phyloP scores from a whole-genome alignment of 2,888 invertebrate genomes.

The Phengaris alcon region DNA sequence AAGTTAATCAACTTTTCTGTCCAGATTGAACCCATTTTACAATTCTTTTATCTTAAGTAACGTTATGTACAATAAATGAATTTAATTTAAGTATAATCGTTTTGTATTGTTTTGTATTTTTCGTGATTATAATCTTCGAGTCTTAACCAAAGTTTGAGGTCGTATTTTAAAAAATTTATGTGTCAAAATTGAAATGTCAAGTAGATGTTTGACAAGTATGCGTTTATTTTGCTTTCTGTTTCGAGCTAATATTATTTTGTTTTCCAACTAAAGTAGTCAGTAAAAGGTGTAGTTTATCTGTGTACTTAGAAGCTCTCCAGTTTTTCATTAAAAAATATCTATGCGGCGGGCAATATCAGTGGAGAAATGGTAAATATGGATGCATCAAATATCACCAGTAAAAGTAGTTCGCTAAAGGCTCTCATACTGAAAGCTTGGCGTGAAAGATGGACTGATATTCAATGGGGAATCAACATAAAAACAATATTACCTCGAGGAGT shows the following conservation, averaged over 20 bases:
- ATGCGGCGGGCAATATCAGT: background rate
- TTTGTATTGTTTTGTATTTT: no score
- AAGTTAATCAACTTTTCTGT: no score
- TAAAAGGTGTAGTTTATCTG: constrained; percentile 2
- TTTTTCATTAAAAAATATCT: background rate
- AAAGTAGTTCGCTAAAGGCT: constrained; percentile 89
- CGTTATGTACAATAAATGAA: no score
- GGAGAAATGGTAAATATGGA: constrained; percentile 79
- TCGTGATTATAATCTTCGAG: no score
- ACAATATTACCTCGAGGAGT: constrained; percentile 93
- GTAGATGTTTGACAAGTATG: background rate
- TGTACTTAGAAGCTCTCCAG: background rate
- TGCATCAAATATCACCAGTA: constrained; percentile 87
- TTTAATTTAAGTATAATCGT: no score
- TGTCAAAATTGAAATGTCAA: no score
- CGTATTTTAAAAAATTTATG: no score
- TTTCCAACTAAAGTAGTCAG: background rate
- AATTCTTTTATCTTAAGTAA: no score
- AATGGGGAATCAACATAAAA: constrained; percentile 98
- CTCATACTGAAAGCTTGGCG: constrained; percentile 93
- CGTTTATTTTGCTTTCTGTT: background rate
- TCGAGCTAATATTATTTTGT: background rate
- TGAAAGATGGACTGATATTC: constrained; percentile 96
- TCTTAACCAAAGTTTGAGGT: no score
- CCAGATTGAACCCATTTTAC: no score